A percentile compares a stretch with the other conserved stretches of the same genome.
Evolutionary conservation across 1,140 invertebrate species (phyloP).

Genomic region (Drosophila oshimai): DNA sequence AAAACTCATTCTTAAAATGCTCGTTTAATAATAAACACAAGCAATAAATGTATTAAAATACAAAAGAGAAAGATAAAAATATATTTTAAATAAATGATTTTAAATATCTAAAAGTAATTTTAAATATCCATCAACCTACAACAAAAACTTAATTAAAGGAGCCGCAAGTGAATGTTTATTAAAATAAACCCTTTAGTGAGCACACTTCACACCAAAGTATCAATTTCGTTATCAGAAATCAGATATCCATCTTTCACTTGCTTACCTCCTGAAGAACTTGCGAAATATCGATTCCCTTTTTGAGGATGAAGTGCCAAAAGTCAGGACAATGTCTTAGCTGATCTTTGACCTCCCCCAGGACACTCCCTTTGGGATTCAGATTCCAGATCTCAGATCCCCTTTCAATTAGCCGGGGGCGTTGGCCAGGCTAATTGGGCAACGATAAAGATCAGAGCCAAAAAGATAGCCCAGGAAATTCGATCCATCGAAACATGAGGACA

Average conservation of each 20-base stretch:
- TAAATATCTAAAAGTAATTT: no score
- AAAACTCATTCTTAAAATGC: no score
- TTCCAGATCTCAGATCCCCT: conserved; percentile 9
- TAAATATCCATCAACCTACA: no score
- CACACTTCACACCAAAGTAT: not conserved
- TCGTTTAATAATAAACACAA: no score
- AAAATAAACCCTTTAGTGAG: not conserved
- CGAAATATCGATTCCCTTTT: not conserved
- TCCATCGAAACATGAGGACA: not conserved
- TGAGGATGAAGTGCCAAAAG: conserved; percentile 25
- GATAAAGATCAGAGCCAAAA: conserved; percentile 11
- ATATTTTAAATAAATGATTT: no score
- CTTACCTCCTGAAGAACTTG: not conserved
- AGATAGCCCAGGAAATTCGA: conserved; percentile 31
- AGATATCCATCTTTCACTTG: not conserved
- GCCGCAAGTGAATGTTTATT: no score
- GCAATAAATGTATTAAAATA: no score
- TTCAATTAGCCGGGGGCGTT: conserved; percentile 42
- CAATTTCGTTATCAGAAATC: not conserved
- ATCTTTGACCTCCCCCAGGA: conserved; percentile 39
- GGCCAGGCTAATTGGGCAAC: conserved; percentile 35
- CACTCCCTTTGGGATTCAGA: conserved; percentile 20
- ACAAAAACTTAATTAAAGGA: no score
- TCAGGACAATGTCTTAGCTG: conserved; percentile 13
- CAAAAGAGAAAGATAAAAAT: no score